These are phyloP conservation scores for Burhinus bistriatus DNA, from an alignment of 2,113 vertebrate genomes.

Conservation along the genomic window DNA sequence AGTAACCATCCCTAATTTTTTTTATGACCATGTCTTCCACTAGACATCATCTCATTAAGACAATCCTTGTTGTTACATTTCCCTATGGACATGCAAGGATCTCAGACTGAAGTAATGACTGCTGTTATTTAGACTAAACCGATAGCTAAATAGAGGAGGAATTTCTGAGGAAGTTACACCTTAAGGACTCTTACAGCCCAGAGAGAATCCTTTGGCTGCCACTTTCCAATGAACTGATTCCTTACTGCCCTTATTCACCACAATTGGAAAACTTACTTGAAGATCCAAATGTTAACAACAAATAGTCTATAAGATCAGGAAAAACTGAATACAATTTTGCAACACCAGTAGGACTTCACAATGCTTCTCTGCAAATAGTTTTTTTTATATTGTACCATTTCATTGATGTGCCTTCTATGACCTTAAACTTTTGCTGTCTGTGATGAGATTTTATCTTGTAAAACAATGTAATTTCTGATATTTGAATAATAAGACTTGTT, in stretches of 20 bases:
- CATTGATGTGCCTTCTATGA: neutral
- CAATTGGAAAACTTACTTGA: neutral
- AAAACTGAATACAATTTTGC: neutral
- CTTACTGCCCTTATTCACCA: neutral
- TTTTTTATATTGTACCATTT: neutral
- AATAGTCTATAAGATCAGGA: neutral
- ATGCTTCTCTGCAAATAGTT: neutral
- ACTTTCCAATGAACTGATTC: neutral
- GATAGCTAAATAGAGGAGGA: neutral
- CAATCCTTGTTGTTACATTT: neutral
- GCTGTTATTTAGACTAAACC: neutral
- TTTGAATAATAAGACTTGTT: neutral
- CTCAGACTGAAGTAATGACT: neutral
- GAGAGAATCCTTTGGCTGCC: neutral
- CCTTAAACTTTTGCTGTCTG: neutral
- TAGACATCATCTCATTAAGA: neutral
- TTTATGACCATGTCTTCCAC: neutral
- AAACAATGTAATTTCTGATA: neutral
- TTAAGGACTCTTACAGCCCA: neutral
- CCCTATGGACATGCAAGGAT: neutral
- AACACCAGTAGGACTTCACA: neutral
- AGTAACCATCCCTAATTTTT: neutral
- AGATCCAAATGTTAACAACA: neutral
- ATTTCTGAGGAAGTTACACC: neutral
- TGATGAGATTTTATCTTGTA: neutral